Evolutionary conservation across 2,113 vertebrate genomes (phyloP).

Genomic region (Eclectus roratus): DNA sequence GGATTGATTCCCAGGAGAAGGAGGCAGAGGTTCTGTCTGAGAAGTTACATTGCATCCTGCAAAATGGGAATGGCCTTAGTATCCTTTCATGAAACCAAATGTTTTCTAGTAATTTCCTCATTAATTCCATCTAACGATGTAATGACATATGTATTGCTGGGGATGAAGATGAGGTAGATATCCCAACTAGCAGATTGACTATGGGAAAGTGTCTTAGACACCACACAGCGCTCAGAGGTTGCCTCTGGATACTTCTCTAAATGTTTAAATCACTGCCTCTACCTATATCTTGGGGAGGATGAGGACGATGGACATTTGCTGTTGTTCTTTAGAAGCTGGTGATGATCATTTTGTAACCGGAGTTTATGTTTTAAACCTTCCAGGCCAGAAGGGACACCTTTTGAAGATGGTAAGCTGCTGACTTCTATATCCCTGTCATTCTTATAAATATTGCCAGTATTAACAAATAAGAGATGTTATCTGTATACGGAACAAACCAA

Average conservation of each 20-base stretch:
- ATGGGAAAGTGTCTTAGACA: neutral
- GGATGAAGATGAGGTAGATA: neutral
- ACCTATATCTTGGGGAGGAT: neutral
- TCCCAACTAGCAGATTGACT: neutral
- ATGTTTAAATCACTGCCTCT: neutral
- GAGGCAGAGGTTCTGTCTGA: neutral
- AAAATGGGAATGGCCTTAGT: neutral
- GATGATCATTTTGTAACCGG: slow-evolving; percentile 15
- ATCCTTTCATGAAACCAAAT: neutral
- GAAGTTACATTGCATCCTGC: neutral
- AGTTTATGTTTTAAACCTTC: slow-evolving; percentile 58
- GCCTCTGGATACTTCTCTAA: neutral
- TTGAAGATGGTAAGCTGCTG: slow-evolving; percentile 93
- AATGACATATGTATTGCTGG: neutral
- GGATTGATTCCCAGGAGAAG: neutral
- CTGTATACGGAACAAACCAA: neutral
- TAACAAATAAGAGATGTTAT: neutral
- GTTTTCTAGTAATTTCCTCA: neutral
- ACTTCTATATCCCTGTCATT: neutral
- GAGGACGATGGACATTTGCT: neutral
- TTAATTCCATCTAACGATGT: neutral
- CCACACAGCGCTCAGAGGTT: neutral
- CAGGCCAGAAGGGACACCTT: slow-evolving; percentile 97
- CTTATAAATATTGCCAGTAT: neutral
- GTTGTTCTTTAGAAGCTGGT: neutral